These are phyloP conservation scores for Parotocinclus haroldoi DNA, from an alignment of 2,797 vertebrate species.

Conservation along the genomic window DNA sequence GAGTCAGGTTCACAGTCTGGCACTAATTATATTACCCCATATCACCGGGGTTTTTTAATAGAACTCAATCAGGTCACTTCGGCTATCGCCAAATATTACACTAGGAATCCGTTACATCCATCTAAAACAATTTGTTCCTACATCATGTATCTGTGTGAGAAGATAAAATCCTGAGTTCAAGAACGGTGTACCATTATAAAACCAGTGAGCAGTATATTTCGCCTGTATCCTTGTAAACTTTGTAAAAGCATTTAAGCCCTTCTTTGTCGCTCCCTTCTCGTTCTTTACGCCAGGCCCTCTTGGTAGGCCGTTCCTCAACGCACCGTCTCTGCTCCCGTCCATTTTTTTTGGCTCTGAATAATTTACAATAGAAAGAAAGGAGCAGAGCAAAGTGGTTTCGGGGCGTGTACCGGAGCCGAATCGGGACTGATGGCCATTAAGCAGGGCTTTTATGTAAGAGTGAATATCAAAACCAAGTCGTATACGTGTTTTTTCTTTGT, in stretches of 20 bases:
- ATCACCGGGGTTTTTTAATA: no score
- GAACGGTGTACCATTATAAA: slow-evolving; percentile 42
- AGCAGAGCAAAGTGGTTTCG: slow-evolving; percentile 1
- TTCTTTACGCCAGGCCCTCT: background rate
- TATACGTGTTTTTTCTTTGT: background rate
- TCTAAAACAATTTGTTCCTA: background rate
- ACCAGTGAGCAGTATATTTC: slow-evolving; percentile 24
- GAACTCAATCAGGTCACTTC: no score
- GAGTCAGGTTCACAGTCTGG: background rate
- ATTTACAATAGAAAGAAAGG: slow-evolving; percentile 6
- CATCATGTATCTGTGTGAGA: slow-evolving; percentile 8
- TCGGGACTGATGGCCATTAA: background rate
- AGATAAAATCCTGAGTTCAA: slow-evolving; percentile 66
- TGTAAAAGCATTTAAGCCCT: no score
- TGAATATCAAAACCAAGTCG: background rate
- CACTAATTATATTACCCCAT: no score
- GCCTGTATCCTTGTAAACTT: slow-evolving; percentile 18
- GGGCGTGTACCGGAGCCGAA: background rate
- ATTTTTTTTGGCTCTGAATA: background rate
- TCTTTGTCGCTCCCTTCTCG: slow-evolving; percentile 5
- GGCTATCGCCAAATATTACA: no score
- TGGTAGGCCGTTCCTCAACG: background rate
- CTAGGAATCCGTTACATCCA: no score
- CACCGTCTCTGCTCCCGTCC: slow-evolving; percentile 3
- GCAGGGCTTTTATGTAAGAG: no score